Evolutionary conservation across 2,113 vertebrate genomes (phyloP).

Genomic region (Bostrychus sinensis): DNA sequence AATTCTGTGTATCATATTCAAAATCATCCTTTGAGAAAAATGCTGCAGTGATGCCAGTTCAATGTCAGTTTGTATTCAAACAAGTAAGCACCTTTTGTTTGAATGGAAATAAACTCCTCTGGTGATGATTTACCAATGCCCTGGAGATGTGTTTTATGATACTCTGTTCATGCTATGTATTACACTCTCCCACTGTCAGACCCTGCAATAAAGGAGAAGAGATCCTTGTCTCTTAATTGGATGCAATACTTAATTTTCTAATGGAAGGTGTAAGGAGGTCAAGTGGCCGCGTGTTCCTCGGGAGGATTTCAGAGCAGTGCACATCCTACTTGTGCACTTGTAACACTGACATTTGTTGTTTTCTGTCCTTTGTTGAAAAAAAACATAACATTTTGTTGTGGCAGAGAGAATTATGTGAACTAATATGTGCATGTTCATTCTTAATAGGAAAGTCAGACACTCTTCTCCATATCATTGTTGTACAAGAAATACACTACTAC

Average conservation of each 20-base stretch:
- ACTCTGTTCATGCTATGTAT: constrained; percentile 41
- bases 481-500: constrained; percentile 34
- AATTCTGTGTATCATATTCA: constrained; percentile 4
- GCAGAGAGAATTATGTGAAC: not conserved
- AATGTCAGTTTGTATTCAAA: constrained; percentile 24
- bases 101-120: constrained; percentile 17
- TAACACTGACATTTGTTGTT: constrained; percentile 21
- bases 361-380: constrained; percentile 19
- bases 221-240: constrained; percentile 67
- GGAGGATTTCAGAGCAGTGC: constrained; percentile 38
- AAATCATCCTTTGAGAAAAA: not conserved
- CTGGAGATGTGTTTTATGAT: constrained; percentile 43
- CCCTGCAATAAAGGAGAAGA: constrained; percentile 55
- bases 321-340: constrained; percentile 34
- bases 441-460: constrained; percentile 10
- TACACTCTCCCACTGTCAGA: constrained; percentile 44
- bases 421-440: constrained; percentile 3
- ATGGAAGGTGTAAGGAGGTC: constrained; percentile 63
- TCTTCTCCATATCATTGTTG: constrained; percentile 14
- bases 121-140: constrained; percentile 21
- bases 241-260: constrained; percentile 66
- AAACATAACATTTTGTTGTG: not conserved
- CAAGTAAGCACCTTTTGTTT: constrained; percentile 35
- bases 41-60: constrained; percentile 5
- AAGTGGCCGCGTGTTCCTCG: constrained; percentile 44